Percentiles rank a stretch among this genome's conserved stretches.
Conservation (phyloP, 2,888 invertebrate species). For the Coleophora flavipennella region DNA sequence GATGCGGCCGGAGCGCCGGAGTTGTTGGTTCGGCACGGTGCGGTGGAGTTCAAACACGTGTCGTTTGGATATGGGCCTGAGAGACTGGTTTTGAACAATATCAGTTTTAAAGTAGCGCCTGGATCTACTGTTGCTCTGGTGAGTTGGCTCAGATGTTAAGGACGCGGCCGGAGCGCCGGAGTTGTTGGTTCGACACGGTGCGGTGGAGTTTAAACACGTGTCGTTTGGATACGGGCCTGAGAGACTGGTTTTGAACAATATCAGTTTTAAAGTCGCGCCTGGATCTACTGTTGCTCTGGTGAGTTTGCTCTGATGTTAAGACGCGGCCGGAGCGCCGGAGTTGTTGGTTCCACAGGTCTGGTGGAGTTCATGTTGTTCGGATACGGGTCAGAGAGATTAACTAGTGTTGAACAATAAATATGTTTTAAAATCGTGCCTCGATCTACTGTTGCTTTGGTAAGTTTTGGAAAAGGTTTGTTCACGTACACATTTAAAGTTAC, state of each 20-base stretch:
- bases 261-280: slow-evolving; percentile 84
- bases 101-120: slow-evolving; percentile 84
- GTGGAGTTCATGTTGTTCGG: slow-evolving; percentile 95
- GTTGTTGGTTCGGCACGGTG: slow-evolving; percentile 78
- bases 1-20: slow-evolving; percentile 87
- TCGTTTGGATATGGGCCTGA: slow-evolving; percentile 91
- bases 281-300: slow-evolving; percentile 90
- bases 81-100: slow-evolving; percentile 79
- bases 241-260: slow-evolving; percentile 79
- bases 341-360: slow-evolving; percentile 78
- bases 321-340: slow-evolving; percentile 84
- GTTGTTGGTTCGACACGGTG: slow-evolving; percentile 78
- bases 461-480: no score
- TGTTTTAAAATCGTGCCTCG: slow-evolving; percentile 87
- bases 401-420: slow-evolving; percentile 82
- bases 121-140: slow-evolving; percentile 90
- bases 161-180: slow-evolving; percentile 87
- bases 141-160: slow-evolving; percentile 79
- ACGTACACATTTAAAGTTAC: no score
- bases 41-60: slow-evolving; percentile 91
- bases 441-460: slow-evolving; percentile 85
- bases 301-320: slow-evolving; percentile 83
- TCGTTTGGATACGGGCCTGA: slow-evolving; percentile 91
- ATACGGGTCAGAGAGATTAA: slow-evolving; percentile 86
- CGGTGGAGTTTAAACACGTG: slow-evolving; percentile 91